phyloP scores from a whole-genome alignment of 2,113 vertebrate genomes.

The Neotoma lepida region DNA sequence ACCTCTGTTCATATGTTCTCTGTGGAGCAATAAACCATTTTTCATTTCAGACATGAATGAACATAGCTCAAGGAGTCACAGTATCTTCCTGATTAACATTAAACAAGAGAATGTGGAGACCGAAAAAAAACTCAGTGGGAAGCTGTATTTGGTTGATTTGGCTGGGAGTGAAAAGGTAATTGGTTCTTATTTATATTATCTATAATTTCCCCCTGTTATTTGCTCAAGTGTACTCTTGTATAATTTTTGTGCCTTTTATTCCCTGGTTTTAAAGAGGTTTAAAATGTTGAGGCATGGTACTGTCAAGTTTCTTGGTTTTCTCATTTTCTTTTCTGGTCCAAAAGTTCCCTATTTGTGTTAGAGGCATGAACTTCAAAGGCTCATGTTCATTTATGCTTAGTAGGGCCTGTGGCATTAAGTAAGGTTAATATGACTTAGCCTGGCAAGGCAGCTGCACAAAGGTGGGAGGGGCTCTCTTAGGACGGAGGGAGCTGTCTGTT shows the following conservation, averaged over 20 bases:
- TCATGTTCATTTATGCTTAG: neutral
- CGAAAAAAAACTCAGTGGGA: constrained; percentile 95
- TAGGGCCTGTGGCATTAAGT: neutral
- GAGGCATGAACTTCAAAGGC: neutral
- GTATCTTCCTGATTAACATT: constrained; percentile 97
- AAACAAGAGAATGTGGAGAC: constrained; percentile 98
- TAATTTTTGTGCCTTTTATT: constrained; percentile 61
- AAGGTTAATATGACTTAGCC: neutral
- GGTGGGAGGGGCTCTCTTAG: neutral
- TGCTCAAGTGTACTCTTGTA: constrained; percentile 54
- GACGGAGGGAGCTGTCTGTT: neutral
- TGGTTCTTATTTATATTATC: constrained; percentile 66
- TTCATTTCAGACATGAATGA: constrained; percentile 96
- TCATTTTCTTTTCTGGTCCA: neutral
- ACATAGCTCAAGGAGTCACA: constrained; percentile 98
- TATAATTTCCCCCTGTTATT: constrained; percentile 63
- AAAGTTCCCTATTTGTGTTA: neutral
- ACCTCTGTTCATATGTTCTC: constrained; percentile 15
- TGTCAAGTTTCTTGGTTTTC: constrained; percentile 56
- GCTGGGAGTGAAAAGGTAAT: constrained; percentile 97
- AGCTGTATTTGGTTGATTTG: constrained; percentile 97
- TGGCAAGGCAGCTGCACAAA: neutral
- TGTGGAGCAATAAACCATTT: constrained; percentile 65
- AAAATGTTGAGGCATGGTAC: constrained; percentile 49
- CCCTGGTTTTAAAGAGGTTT: constrained; percentile 65